Conservation (phyloP, 1,140 invertebrate genomes). For the Zophobas morio region DNA sequence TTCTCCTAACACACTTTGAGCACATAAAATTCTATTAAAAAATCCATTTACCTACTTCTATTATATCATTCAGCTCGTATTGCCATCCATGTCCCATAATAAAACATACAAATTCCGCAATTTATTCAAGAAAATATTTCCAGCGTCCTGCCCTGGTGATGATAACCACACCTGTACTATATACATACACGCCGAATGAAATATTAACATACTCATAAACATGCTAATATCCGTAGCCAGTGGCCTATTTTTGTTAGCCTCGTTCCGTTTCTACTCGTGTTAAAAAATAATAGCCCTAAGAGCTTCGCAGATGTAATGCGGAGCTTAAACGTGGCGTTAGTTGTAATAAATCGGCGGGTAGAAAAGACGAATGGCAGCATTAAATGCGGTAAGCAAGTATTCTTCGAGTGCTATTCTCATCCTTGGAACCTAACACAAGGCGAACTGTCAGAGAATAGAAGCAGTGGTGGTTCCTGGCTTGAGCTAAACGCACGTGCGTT, state of each 20-base stretch:
- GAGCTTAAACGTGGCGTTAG: constrained; percentile 29
- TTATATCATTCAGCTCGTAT: no score
- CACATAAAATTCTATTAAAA: no score
- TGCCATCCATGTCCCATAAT: no score
- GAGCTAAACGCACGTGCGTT: constrained; percentile 41
- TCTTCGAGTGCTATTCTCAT: constrained; percentile 45
- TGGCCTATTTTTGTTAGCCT: neutral
- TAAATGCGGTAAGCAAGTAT: constrained; percentile 33
- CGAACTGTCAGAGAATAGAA: constrained; percentile 33
- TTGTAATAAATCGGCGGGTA: constrained; percentile 29
- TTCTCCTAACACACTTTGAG: no score
- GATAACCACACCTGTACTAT: no score
- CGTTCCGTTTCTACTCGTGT: neutral
- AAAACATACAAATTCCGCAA: no score
- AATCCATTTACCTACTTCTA: no score
- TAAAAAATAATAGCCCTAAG: constrained; percentile 25
- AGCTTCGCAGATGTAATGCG: constrained; percentile 31
- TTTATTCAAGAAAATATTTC: no score
- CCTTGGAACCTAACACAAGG: constrained; percentile 34
- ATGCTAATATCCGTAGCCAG: constrained; percentile 1
- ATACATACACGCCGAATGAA: neutral
- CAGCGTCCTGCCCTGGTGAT: no score
- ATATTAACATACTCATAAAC: constrained; percentile 14
- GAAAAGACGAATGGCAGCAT: constrained; percentile 39
- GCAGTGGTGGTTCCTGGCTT: constrained; percentile 38